Percentiles rank a stretch among this genome's conserved stretches.
phyloP scores from a whole-genome alignment of 2,797 vertebrate species.

The Vipera ursinii region DNA sequence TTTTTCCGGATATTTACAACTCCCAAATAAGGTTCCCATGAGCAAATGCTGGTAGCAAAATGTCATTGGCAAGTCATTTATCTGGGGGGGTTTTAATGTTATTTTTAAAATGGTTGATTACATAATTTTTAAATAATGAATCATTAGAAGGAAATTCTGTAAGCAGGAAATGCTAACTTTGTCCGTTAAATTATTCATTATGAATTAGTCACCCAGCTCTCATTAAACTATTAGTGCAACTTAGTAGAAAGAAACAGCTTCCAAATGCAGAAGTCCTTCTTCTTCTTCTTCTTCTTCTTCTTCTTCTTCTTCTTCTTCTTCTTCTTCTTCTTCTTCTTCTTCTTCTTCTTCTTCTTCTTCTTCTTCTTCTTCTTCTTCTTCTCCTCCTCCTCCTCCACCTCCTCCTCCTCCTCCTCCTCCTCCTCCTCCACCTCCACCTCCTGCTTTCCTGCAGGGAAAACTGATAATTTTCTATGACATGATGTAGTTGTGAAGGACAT shows the following conservation, averaged over 20 bases:
- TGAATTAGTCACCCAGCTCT: constrained; percentile 37
- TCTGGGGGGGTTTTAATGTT: neutral
- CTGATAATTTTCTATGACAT: accelerated
- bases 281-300: too few relatives aligned
- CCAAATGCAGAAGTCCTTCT: constrained; percentile 1
- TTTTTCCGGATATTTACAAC: neutral
- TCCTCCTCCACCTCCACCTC: too few relatives aligned
- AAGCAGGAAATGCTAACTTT: constrained; percentile 34
- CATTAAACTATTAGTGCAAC: constrained; percentile 34
- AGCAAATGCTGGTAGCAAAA: neutral
- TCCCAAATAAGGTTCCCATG: neutral
- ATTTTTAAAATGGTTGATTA: neutral
- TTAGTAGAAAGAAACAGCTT: constrained; percentile 28
- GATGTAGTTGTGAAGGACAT: accelerated
- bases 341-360: too few relatives aligned
- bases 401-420: neutral
- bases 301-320: too few relatives aligned
- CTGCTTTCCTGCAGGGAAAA: neutral
- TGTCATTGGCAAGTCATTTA: neutral
- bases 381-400: too few relatives aligned
- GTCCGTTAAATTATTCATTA: constrained; percentile 41
- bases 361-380: too few relatives aligned
- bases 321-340: too few relatives aligned
- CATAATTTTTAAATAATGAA: constrained; percentile 15
- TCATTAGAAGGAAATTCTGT: constrained; percentile 27